Evolutionary conservation across 2,797 vertebrate genomes (phyloP).

Genomic region (Argyrosomus regius): DNA sequence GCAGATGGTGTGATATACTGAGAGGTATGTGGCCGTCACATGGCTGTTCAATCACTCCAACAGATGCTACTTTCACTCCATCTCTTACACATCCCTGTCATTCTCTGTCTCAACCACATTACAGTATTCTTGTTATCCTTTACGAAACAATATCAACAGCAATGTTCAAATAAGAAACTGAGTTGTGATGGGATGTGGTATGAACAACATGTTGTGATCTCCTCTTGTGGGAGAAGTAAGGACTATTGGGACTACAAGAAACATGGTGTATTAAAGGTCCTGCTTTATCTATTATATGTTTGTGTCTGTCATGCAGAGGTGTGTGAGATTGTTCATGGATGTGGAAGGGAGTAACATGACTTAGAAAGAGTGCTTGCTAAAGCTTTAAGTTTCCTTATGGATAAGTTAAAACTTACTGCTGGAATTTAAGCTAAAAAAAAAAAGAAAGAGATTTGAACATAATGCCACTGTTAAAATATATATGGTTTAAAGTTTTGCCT

Average conservation of each 20-base stretch:
- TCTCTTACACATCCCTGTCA: conserved; percentile 9
- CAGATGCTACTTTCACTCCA: conserved; percentile 65
- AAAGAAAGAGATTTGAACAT: neutral
- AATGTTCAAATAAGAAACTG: conserved; percentile 37
- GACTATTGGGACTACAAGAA: neutral
- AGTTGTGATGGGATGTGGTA: conserved; percentile 36
- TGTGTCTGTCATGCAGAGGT: conserved; percentile 7
- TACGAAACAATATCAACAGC: conserved; percentile 26
- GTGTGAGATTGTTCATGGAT: conserved; percentile 2
- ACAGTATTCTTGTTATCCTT: conserved; percentile 39
- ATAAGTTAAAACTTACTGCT: conserved; percentile 7
- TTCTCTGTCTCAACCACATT: conserved; percentile 19
- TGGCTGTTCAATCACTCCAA: conserved; percentile 57
- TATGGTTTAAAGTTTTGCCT: neutral
- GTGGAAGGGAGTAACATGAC: neutral
- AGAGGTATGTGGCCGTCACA: conserved; percentile 46
- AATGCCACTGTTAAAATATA: neutral
- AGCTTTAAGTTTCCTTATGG: neutral
- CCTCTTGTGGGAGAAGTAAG: neutral
- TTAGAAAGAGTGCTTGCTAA: neutral
- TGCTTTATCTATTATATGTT: neutral
- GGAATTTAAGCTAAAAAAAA: neutral
- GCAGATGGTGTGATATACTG: conserved; percentile 41
- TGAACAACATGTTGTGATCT: conserved; percentile 24
- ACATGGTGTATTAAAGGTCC: neutral